phyloP scores from a whole-genome alignment of 2,797 vertebrate species.

The Darevskia mixta region DNA sequence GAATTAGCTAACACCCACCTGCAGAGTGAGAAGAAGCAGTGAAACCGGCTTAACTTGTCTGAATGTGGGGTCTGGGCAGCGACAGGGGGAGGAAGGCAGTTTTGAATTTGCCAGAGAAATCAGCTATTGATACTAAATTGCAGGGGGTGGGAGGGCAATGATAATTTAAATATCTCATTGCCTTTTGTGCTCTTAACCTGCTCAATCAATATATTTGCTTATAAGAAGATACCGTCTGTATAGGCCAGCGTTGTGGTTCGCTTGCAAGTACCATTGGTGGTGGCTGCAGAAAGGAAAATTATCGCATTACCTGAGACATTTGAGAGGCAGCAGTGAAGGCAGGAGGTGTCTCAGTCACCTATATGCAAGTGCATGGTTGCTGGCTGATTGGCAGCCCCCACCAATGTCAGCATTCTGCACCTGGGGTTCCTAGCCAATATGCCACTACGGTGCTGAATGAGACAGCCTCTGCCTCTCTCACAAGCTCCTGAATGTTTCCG shows the following conservation, averaged over 20 bases:
- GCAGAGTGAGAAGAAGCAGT: neutral
- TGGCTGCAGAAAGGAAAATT: neutral
- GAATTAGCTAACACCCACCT: neutral
- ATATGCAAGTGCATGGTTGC: neutral
- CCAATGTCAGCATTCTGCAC: neutral
- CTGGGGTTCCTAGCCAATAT: no score
- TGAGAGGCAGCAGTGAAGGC: neutral
- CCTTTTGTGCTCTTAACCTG: neutral
- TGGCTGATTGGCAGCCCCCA: neutral
- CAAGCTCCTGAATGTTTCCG: neutral
- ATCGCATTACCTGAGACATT: neutral
- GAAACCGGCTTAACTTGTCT: neutral
- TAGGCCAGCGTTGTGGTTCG: neutral
- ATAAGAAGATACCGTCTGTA: neutral
- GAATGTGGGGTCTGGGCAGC: neutral
- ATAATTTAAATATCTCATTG: neutral
- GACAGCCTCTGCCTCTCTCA: neutral
- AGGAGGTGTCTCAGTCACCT: neutral
- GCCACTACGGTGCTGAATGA: neutral
- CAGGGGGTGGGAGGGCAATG: no score
- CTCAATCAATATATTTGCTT: neutral
- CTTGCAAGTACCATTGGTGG: neutral
- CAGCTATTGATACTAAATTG: neutral
- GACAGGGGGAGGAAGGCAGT: neutral
- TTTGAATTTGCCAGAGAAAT: neutral